A percentile compares a stretch with the other conserved stretches of the same genome.
phyloP scores from a whole-genome alignment of 2,113 vertebrate species.

The Pontoporia blainvillei region DNA sequence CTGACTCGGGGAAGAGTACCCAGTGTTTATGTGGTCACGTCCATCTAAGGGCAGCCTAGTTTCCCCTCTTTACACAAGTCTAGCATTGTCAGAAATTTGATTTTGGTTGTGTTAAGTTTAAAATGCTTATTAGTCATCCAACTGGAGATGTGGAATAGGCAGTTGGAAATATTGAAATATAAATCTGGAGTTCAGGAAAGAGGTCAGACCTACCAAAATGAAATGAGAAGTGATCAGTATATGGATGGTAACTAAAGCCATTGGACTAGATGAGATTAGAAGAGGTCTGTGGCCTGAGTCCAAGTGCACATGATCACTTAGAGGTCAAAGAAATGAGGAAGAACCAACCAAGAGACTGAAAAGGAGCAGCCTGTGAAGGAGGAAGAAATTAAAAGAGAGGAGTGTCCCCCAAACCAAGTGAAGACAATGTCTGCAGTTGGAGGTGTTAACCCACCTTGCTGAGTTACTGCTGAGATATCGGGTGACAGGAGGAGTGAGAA shows the following conservation, averaged over 20 bases:
- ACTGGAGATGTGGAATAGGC: background rate
- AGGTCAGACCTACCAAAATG: background rate
- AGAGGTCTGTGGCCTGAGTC: background rate
- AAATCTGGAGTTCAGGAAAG: conserved; percentile 28
- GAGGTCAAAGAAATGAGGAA: background rate
- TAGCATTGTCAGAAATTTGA: background rate
- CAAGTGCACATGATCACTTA: background rate
- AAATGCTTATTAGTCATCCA: conserved; percentile 19
- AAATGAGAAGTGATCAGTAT: conserved; percentile 9
- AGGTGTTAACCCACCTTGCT: no score
- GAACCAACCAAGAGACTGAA: background rate
- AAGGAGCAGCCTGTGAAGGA: background rate
- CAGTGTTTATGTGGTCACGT: background rate
- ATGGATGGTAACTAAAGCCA: background rate
- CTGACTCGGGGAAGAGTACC: background rate
- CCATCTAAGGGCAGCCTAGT: background rate
- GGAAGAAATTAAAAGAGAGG: background rate
- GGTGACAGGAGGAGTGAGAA: background rate
- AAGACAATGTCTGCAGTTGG: background rate
- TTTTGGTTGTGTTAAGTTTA: background rate
- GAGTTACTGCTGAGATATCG: background rate
- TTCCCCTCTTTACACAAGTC: background rate
- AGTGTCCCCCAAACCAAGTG: background rate
- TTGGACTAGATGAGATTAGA: background rate
- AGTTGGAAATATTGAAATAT: background rate